These are phyloP conservation scores for Hemistola chrysoprasaria DNA, from an alignment of 2,888 invertebrate genomes.

Conservation along the genomic window DNA sequence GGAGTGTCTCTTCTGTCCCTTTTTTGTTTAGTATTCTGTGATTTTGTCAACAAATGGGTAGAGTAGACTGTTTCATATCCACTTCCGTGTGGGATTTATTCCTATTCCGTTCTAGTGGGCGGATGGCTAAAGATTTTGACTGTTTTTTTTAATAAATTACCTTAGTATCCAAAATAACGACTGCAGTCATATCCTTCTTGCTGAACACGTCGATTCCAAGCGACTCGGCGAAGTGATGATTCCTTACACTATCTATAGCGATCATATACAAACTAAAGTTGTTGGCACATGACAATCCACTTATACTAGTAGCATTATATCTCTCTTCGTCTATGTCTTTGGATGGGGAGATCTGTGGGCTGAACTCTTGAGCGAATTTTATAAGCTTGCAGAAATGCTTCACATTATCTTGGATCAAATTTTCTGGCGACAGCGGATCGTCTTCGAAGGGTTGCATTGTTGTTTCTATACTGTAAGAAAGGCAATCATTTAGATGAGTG, in stretches of 20 bases:
- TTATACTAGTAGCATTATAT: constrained; percentile 54
- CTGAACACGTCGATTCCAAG: constrained; percentile 86
- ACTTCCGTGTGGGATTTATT: too few species aligned
- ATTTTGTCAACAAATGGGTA: too few species aligned
- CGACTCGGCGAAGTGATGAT: constrained; percentile 88
- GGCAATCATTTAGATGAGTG: background rate
- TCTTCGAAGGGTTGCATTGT: constrained; percentile 70
- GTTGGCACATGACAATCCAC: constrained; percentile 72
- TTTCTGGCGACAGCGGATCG: constrained; percentile 79
- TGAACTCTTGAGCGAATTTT: constrained; percentile 63
- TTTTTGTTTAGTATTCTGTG: too few species aligned
- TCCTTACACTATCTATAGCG: constrained; percentile 87
- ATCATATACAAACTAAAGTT: constrained; percentile 72
- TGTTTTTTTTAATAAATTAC: constrained; percentile 55
- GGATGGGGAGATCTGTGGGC: constrained; percentile 54
- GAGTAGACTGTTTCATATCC: too few species aligned
- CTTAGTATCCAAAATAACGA: constrained; percentile 87
- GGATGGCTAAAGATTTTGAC: background rate
- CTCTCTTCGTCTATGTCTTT: constrained; percentile 35
- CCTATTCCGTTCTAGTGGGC: too few species aligned
- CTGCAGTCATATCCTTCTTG: constrained; percentile 83
- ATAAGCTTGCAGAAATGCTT: constrained; percentile 64
- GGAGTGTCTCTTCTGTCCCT: too few species aligned
- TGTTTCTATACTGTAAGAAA: constrained; percentile 58
- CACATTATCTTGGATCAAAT: constrained; percentile 66